Evolutionary conservation across 2,113 vertebrate species (phyloP).

Genomic region (Neomonachus schauinslandi): DNA sequence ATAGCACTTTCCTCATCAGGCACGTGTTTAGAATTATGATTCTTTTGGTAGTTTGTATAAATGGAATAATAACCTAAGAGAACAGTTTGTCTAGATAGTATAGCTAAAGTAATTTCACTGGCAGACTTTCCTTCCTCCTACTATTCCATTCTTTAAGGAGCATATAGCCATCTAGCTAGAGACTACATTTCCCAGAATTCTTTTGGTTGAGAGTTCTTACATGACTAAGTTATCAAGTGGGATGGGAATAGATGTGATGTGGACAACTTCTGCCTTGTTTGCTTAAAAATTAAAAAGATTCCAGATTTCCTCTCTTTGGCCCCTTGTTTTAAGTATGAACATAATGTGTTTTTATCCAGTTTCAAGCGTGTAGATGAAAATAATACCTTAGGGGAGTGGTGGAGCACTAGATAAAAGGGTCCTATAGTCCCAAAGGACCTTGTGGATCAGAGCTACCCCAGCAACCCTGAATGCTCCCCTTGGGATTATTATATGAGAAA

Average conservation of each 20-base stretch:
- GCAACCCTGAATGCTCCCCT: not conserved
- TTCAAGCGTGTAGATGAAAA: not conserved
- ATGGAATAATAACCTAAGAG: not conserved
- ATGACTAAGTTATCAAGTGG: not conserved
- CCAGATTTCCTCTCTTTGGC: not conserved
- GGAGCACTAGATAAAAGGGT: not conserved
- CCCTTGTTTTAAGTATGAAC: not conserved
- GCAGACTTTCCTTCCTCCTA: not conserved
- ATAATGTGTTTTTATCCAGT: not conserved
- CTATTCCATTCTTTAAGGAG: not conserved
- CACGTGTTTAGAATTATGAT: not conserved
- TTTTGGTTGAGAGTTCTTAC: not conserved
- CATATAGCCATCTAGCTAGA: not conserved
- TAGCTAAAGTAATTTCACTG: not conserved
- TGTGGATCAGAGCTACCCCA: not conserved
- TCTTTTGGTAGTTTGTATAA: not conserved
- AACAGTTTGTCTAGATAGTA: not conserved
- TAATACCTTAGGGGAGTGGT: not conserved
- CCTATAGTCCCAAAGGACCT: not conserved
- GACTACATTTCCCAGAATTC: not conserved
- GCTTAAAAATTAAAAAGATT: conserved; percentile 3
- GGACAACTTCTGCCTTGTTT: not conserved
- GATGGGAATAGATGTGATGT: not conserved
- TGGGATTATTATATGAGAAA: not conserved
- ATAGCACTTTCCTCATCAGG: not conserved